Conservation (phyloP, 2,113 vertebrate genomes). For the Centropus unirufus region DNA sequence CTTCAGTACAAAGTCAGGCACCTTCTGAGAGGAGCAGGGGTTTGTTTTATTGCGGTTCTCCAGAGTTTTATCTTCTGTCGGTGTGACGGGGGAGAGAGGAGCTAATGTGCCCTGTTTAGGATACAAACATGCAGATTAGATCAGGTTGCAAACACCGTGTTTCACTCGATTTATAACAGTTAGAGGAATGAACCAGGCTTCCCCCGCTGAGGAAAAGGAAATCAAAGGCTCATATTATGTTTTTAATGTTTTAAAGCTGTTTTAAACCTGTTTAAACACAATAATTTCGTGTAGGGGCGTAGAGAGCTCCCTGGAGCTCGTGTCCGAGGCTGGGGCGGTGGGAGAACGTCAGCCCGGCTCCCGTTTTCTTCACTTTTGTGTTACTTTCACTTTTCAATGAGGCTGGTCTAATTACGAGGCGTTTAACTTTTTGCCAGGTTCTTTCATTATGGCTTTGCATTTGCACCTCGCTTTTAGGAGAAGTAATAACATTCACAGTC, state of each 20-base stretch:
- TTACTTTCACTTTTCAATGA: conserved; percentile 73
- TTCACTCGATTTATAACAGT: conserved; percentile 26
- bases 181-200: neutral
- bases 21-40: conserved; percentile 81
- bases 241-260: neutral
- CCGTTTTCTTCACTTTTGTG: conserved; percentile 19
- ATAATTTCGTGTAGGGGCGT: neutral
- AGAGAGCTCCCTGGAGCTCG: neutral
- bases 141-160: conserved; percentile 72
- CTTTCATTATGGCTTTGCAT: conserved; percentile 78
- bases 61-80: conserved; percentile 81
- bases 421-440: conserved; percentile 85
- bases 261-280: neutral
- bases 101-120: conserved; percentile 82
- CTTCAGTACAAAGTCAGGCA: conserved; percentile 78
- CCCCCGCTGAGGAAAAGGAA: neutral
- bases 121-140: conserved; percentile 84
- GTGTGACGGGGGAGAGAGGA: conserved; percentile 69
- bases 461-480: conserved; percentile 77
- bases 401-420: conserved; percentile 77
- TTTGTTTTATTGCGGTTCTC: conserved; percentile 82
- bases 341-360: neutral
- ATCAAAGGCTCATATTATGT: neutral
- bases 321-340: neutral
- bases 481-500: conserved; percentile 86